These are phyloP conservation scores for Periophthalmus modestus DNA, from an alignment of 2,113 vertebrate species.

Conservation along the genomic window DNA sequence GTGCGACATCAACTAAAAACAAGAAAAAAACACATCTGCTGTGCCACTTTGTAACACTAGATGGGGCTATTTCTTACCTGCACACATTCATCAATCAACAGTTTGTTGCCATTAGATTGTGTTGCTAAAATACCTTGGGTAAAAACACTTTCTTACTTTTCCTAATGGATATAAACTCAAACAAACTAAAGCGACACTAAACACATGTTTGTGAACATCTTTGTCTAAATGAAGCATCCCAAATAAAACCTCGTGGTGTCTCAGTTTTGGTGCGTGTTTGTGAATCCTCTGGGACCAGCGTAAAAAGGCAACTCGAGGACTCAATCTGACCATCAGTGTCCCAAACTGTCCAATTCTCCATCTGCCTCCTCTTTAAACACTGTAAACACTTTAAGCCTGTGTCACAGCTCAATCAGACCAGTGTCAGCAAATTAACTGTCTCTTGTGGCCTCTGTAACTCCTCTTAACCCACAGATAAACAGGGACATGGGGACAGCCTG, in stretches of 20 bases:
- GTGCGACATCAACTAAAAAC: too few species aligned
- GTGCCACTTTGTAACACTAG: neutral
- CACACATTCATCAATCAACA: too few species aligned
- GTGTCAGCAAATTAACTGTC: neutral
- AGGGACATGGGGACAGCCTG: neutral
- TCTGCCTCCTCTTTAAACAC: neutral
- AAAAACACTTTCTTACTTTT: too few species aligned
- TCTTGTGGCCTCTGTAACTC: neutral
- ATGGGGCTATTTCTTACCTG: neutral
- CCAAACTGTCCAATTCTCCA: neutral
- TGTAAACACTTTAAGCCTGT: neutral
- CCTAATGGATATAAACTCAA: too few species aligned
- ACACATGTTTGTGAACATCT: too few species aligned
- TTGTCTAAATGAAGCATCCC: neutral
- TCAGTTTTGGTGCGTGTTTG: neutral
- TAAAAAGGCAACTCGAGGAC: conserved; percentile 9
- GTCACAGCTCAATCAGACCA: neutral
- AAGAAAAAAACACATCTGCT: neutral
- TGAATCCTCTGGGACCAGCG: neutral
- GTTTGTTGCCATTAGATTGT: too few species aligned
- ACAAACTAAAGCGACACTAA: too few species aligned
- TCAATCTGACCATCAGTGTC: neutral
- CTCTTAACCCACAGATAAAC: neutral
- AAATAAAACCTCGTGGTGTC: neutral
- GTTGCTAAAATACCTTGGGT: too few species aligned